phyloP scores from a whole-genome alignment of 2,797 vertebrate species.

The Philypnodon macrostomus region DNA sequence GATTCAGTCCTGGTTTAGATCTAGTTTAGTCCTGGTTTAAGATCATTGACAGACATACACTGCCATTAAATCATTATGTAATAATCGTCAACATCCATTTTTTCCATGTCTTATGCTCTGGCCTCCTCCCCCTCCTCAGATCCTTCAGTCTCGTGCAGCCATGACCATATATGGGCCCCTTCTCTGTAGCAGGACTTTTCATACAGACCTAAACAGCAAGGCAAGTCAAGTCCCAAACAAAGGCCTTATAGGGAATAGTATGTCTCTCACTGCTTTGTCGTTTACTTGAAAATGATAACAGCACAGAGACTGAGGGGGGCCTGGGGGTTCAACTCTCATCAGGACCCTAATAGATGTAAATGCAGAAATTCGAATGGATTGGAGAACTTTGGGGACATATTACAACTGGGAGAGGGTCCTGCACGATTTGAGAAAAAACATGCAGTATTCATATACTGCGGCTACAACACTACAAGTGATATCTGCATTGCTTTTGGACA shows the following conservation, averaged over 20 bases:
- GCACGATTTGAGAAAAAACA: too few species aligned
- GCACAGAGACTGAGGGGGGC: constrained; percentile 52
- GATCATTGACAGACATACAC: constrained; percentile 10
- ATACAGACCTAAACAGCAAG: constrained; percentile 88
- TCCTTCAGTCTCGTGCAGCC: constrained; percentile 69
- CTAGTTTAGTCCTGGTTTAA: too few species aligned
- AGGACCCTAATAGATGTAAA: too few species aligned
- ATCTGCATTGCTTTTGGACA: too few species aligned
- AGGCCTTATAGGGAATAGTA: constrained; percentile 97
- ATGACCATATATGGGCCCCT: constrained; percentile 95
- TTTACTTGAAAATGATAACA: constrained; percentile 84
- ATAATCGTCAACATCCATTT: constrained; percentile 57
- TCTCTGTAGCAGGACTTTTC: too few species aligned
- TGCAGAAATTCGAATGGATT: too few species aligned
- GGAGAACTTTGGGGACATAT: too few species aligned
- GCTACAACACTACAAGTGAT: too few species aligned
- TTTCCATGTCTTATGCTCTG: constrained; percentile 24
- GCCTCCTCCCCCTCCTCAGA: constrained; percentile 32
- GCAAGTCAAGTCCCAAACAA: constrained; percentile 93
- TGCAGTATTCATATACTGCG: too few species aligned
- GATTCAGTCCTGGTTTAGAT: too few species aligned
- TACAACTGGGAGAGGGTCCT: too few species aligned
- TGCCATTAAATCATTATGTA: constrained; percentile 32
- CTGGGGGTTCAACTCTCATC: constrained; percentile 23
- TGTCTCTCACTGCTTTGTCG: constrained; percentile 74